Conservation (phyloP, 92 coral and sea anemone species). For the Epizoanthus rinbou region DNA sequence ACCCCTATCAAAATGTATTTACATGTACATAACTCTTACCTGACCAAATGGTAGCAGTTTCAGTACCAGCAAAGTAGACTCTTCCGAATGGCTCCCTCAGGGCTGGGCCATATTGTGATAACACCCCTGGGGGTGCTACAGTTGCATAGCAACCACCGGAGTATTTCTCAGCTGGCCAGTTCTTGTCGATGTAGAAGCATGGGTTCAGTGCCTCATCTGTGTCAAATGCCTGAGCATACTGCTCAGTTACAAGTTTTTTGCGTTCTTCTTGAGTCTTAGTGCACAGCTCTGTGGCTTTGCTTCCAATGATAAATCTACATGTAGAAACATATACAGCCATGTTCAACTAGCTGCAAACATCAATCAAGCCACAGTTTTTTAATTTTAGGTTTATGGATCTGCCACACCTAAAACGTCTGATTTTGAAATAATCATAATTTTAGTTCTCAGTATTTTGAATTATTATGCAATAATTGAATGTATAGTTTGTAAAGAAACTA, state of each 20-base stretch:
- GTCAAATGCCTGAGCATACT: conserved; percentile 85
- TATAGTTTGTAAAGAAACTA: too few species aligned
- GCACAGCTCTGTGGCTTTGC: conserved; percentile 89
- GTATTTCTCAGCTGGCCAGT: conserved; percentile 99
- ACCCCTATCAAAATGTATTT: too few species aligned
- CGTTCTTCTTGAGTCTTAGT: conserved; percentile 89
- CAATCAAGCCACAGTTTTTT: too few species aligned
- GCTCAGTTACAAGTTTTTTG: conserved; percentile 86
- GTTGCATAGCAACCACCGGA: conserved; percentile 98
- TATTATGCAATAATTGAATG: too few species aligned
- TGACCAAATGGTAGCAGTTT: conserved; percentile 94
- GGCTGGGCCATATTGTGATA: conserved; percentile 75
- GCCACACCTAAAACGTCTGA: too few species aligned
- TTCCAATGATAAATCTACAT: conserved; percentile 77
- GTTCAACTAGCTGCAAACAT: too few species aligned
- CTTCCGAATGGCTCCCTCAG: conserved; percentile 78
- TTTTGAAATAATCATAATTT: too few species aligned
- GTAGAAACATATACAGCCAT: too few species aligned
- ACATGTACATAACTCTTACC: conserved; percentile 49
- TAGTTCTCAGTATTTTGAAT: too few species aligned
- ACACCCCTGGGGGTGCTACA: conserved; percentile 86
- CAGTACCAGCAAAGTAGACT: conserved; percentile 97
- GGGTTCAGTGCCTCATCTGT: conserved; percentile 89
- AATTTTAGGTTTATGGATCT: too few species aligned
- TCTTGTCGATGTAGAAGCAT: conserved; percentile 86